phyloP scores from a whole-genome alignment of 1,140 invertebrate species.

The Trypoxylus dichotomus region DNA sequence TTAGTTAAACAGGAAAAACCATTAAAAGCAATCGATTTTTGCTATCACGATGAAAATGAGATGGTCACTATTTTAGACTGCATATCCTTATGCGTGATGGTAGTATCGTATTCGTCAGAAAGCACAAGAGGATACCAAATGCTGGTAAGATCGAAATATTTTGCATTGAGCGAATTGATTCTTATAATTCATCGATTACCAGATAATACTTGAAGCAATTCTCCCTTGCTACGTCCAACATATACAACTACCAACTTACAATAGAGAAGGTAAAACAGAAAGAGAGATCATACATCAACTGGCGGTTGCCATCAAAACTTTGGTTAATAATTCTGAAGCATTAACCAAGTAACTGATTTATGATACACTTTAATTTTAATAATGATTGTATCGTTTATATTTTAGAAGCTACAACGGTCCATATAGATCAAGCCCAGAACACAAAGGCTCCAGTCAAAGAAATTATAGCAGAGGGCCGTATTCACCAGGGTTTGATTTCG shows the following conservation, averaged over 20 bases:
- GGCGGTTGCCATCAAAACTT: slow-evolving; percentile 91
- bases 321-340: slow-evolving; percentile 95
- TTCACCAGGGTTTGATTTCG: slow-evolving; percentile 83
- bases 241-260: slow-evolving; percentile 85
- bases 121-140: slow-evolving; percentile 96
- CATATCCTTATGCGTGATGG: slow-evolving; percentile 94
- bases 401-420: slow-evolving; percentile 88
- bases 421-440: slow-evolving; percentile 82
- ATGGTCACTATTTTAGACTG: slow-evolving; percentile 92
- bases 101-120: slow-evolving; percentile 96
- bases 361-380: background rate
- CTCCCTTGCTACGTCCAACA: slow-evolving; percentile 92
- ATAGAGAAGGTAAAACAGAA: slow-evolving; percentile 86
- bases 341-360: slow-evolving; percentile 77
- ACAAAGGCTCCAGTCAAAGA: slow-evolving; percentile 82
- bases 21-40: slow-evolving; percentile 94
- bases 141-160: slow-evolving; percentile 66
- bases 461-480: slow-evolving; percentile 75
- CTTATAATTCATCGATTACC: slow-evolving; percentile 33
- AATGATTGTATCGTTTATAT: background rate
- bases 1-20: slow-evolving; percentile 96
- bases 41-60: slow-evolving; percentile 94
- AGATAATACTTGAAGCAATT: slow-evolving; percentile 96
- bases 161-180: background rate
- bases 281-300: slow-evolving; percentile 94